Base-by-base conservation (phyloP, 2,113 vertebrate species). In the Echinops telfairi region DNA sequence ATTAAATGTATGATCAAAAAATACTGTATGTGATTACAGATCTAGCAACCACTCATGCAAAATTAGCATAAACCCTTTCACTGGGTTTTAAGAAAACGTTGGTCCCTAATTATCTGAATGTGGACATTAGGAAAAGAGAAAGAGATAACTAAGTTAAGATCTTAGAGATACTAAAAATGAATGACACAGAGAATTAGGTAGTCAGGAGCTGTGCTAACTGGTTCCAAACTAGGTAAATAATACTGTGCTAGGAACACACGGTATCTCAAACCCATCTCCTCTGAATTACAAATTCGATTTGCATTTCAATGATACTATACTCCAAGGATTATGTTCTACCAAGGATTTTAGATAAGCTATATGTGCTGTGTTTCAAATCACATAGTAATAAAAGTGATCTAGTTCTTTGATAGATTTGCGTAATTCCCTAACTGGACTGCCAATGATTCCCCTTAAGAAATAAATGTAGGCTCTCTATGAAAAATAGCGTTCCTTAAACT, bases 361-460 rank as follows among this genome's bases (percentile, higher is more conserved):
- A 20, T 90, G 76, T 73, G 71, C 86, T 89, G 12, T 38, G 22
- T 92, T 91, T 94, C 95, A 95, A 95, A 92, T 94, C 94, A 95
- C 94, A 95, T 4, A 71, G 86, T 87, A 93, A 92, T 96, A 96
- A 97, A 96, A 89, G 78, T 43, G 58, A 95, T 89, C 73, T 66
- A 40, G 82, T 90, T 95, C 92, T 83, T 88, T 40, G 76, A 83
- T 19, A 93, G 58, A 95, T 96, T 95, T 97, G 76, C 93, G 92
- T 96, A 95, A 95, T 96, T 95, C 88, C 73, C 92, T 95, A 88
- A 91, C 76, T 92, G 76, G 83, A 73, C 92, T 47, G 14, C 47
- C 22, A 82, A 6, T 88, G 88, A 96, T 93, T 95, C 93, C 90
- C 93, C 92, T 80, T 83, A 95, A 96, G 96, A 95, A 87, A 94